These are phyloP conservation scores for Lutjanus campechanus DNA, from an alignment of 2,797 vertebrate species.

Conservation along the genomic window DNA sequence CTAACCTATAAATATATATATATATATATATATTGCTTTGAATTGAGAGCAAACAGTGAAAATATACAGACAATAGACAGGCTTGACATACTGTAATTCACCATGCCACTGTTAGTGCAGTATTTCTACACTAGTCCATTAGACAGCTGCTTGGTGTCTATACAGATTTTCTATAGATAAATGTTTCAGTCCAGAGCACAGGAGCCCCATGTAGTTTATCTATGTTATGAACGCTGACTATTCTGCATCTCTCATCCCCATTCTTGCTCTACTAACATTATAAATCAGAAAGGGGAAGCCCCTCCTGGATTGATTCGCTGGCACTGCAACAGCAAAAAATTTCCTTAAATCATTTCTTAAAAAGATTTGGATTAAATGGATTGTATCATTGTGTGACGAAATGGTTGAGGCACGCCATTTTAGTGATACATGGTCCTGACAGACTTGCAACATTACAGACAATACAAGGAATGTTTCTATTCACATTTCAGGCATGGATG, in stretches of 20 bases:
- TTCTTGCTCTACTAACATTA: conserved; percentile 83
- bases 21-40: conserved; percentile 1
- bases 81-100: conserved; percentile 64
- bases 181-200: conserved; percentile 84
- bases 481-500: conserved; percentile 76
- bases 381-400: conserved; percentile 88
- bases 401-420: conserved; percentile 81
- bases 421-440: conserved; percentile 81
- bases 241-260: conserved; percentile 85
- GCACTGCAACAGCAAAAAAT: conserved; percentile 75
- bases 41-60: conserved; percentile 26
- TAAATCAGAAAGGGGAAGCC: conserved; percentile 84
- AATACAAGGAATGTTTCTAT: conserved; percentile 81
- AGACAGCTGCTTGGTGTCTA: conserved; percentile 73
- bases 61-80: conserved; percentile 61
- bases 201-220: conserved; percentile 82
- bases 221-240: conserved; percentile 83
- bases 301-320: conserved; percentile 77
- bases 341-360: conserved; percentile 87
- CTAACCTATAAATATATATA: background rate
- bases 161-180: conserved; percentile 82
- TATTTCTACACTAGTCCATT: conserved; percentile 75
- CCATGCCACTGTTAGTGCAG: conserved; percentile 51
- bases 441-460: conserved; percentile 73
- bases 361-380: conserved; percentile 88